Conservation (phyloP, 30 jellyfish, hydroid and myxozoan species). For the Turritopsis rubra region DNA sequence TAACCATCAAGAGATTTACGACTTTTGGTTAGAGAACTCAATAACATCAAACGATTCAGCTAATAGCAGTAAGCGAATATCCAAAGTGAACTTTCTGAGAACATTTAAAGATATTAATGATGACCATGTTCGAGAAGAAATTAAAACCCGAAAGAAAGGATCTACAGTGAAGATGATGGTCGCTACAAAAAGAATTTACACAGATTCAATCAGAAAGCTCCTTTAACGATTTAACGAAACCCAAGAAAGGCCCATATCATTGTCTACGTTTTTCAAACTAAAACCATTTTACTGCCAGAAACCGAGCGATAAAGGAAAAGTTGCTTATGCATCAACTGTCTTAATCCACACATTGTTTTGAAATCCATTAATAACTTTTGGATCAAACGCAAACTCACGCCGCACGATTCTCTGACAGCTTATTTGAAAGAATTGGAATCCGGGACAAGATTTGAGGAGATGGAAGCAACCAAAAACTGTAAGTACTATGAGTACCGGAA, state of each 20-base stretch:
- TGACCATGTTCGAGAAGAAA: constrained; percentile 9
- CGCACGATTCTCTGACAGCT: not conserved
- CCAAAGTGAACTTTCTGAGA: not conserved
- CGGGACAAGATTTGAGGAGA: not conserved
- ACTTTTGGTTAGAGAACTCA: not conserved
- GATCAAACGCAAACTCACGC: not conserved
- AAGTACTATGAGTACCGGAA: constrained; percentile 12
- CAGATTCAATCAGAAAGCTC: constrained; percentile 12
- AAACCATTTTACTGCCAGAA: not conserved
- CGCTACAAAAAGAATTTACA: constrained; percentile 6
- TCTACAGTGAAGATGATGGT: not conserved
- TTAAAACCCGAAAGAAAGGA: not conserved
- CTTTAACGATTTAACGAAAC: not conserved
- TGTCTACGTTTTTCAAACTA: constrained; percentile 5
- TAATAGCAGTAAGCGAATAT: constrained; percentile 2
- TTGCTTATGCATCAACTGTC: constrained; percentile 31
- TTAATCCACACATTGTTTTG: constrained; percentile 20
- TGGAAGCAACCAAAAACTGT: not conserved
- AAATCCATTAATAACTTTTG: not conserved
- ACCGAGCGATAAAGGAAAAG: constrained; percentile 17
- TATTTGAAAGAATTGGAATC: constrained; percentile 5
- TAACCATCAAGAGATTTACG: constrained; percentile 3
- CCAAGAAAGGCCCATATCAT: constrained; percentile 11
- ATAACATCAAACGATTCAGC: constrained; percentile 7
- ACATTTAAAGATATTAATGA: not conserved